phyloP scores from a whole-genome alignment of 2,888 invertebrate species.

The Amphipoea lucens region DNA sequence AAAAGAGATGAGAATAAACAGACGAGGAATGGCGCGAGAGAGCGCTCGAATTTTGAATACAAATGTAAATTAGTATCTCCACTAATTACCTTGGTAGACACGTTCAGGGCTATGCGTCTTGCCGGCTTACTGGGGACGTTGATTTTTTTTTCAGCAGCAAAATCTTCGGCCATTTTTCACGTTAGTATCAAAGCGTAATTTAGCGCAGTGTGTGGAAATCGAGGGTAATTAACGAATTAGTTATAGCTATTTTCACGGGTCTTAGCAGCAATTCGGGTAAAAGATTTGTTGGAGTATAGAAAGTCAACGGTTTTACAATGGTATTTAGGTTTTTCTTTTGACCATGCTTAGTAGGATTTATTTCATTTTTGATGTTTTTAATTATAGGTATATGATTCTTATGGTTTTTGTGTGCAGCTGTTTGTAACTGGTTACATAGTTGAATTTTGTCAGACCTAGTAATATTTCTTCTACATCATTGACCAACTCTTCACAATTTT shows the following conservation, averaged over 20 bases:
- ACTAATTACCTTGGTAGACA: constrained; percentile 90
- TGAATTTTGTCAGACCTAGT: not conserved
- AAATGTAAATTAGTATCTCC: constrained; percentile 91
- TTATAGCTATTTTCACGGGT: constrained; percentile 50
- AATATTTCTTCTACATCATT: not conserved
- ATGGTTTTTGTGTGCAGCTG: not conserved
- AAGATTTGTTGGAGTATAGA: constrained; percentile 34
- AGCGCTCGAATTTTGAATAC: constrained; percentile 91
- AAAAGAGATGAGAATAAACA: constrained; percentile 90
- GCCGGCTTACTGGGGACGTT: constrained; percentile 86
- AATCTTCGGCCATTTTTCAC: constrained; percentile 85
- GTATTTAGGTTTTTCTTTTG: not conserved
- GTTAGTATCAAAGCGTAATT: constrained; percentile 69
- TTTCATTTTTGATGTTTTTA: not conserved
- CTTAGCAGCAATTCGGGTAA: constrained; percentile 41
- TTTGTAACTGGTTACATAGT: not conserved
- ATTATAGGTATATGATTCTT: too few relatives aligned
- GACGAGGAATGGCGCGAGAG: constrained; percentile 89
- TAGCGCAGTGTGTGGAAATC: constrained; percentile 67
- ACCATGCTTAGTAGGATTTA: fast-evolving
- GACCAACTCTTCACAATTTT: not conserved
- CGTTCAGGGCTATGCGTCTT: constrained; percentile 89
- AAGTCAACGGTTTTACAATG: constrained; percentile 6
- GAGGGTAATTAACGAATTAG: constrained; percentile 67
- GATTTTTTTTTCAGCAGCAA: constrained; percentile 84